These are phyloP conservation scores for Huso huso DNA, from an alignment of 2,797 vertebrate species.

Conservation along the genomic window DNA sequence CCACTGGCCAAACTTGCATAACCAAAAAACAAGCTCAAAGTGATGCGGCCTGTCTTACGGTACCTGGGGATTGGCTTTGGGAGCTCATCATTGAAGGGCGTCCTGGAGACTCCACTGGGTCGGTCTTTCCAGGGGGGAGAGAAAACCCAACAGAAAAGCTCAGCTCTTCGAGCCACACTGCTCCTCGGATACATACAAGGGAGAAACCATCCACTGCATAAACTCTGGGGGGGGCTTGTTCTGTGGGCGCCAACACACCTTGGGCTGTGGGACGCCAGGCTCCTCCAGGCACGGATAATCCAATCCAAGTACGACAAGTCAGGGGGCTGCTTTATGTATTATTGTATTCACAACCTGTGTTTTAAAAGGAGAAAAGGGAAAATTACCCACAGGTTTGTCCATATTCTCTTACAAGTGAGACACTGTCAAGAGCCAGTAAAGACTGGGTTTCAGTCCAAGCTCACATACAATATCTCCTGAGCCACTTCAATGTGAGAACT, in stretches of 20 bases:
- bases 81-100: constrained; percentile 46
- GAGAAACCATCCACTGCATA: constrained; percentile 39
- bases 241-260: constrained; percentile 31
- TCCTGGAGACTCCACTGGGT: constrained; percentile 13
- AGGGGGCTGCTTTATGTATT: not conserved
- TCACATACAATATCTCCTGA: no score
- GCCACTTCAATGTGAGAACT: no score
- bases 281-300: constrained; percentile 19
- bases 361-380: no score
- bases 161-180: constrained; percentile 35
- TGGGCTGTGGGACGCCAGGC: no score
- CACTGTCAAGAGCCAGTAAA: no score
- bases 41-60: no score
- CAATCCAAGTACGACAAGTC: not conserved
- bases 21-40: no score
- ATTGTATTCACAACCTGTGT: not conserved
- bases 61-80: constrained; percentile 50
- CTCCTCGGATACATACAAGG: constrained; percentile 31
- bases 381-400: no score
- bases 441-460: no score
- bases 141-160: constrained; percentile 24
- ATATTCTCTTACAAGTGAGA: no score
- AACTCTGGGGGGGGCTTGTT: constrained; percentile 10
- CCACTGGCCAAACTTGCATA: no score
- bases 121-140: constrained; percentile 13